A percentile compares a stretch with the other conserved stretches of the same genome.
Evolutionary conservation across 2,888 invertebrate species (phyloP).

Genomic region (Campoplex nolae): DNA sequence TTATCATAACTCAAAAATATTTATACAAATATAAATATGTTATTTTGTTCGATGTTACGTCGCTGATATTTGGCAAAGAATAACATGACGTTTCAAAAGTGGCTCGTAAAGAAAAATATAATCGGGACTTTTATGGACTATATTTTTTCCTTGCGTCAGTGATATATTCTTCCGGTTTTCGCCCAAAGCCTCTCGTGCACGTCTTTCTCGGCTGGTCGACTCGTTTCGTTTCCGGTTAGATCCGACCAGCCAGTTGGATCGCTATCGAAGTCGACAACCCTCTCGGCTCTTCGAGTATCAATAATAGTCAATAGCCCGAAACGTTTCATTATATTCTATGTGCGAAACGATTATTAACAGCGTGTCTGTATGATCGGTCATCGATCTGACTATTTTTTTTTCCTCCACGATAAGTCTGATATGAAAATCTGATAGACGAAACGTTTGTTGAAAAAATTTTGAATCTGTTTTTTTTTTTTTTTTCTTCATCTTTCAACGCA

Average conservation of each 20-base stretch:
- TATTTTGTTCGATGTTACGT: conserved; percentile 11
- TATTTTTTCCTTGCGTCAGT: conserved; percentile 17
- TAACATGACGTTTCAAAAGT: conserved; percentile 30
- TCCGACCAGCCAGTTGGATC: conserved; percentile 8
- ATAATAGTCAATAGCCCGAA: conserved; percentile 17
- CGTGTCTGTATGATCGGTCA: conserved; percentile 1
- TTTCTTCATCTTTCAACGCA: neutral
- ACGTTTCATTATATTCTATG: neutral
- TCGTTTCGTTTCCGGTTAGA: conserved; percentile 47
- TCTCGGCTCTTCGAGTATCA: neutral
- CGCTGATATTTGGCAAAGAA: conserved; percentile 38
- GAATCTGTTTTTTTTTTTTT: neutral
- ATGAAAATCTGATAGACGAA: too few species aligned
- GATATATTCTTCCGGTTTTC: conserved; percentile 62
- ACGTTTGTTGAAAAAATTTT: neutral
- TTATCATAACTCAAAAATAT: neutral
- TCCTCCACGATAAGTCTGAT: neutral
- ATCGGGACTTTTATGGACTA: conserved; percentile 43
- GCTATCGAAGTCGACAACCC: conserved; percentile 17
- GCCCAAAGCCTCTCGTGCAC: conserved; percentile 33
- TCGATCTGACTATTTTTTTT: neutral
- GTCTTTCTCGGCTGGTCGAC: conserved; percentile 13
- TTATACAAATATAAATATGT: neutral
- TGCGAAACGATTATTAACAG: neutral
- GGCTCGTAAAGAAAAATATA: conserved; percentile 37